Percentiles rank a stretch among this genome's conserved stretches.
Conservation (phyloP, 2,113 vertebrate genomes). For the Aegotheles bennettii region DNA sequence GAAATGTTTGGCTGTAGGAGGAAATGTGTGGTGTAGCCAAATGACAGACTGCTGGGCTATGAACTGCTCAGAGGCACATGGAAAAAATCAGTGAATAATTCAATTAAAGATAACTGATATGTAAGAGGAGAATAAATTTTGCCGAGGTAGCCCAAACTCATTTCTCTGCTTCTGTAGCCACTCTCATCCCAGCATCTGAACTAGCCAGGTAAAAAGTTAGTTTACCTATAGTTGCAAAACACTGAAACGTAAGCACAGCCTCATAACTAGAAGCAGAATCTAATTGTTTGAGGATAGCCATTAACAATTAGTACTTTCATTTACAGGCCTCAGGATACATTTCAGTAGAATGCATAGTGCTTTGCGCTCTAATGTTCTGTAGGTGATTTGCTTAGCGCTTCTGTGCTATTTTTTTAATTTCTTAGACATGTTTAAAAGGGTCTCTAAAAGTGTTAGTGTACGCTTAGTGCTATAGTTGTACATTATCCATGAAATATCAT, state of each 20-base stretch:
- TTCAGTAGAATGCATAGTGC: not conserved
- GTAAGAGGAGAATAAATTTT: not conserved
- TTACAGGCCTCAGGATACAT: not conserved
- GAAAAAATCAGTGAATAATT: not conserved
- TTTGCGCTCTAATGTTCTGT: not conserved
- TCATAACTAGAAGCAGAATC: not conserved
- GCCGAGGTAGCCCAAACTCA: not conserved
- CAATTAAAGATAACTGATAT: not conserved
- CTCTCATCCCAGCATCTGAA: not conserved
- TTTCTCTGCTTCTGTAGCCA: not conserved
- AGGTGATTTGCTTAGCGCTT: not conserved
- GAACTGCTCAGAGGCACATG: not conserved
- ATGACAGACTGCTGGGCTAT: not conserved
- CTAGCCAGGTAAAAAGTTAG: not conserved
- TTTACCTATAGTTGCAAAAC: not conserved
- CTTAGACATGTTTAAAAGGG: not conserved
- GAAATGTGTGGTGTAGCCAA: fast-evolving
- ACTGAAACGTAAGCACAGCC: not conserved
- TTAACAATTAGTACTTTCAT: not conserved
- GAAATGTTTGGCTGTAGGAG: not conserved
- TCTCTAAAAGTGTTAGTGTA: not conserved
- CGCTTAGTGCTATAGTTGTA: not conserved
- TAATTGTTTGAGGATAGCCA: not conserved
- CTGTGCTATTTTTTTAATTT: not conserved
- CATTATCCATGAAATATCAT: not conserved